Conservation (phyloP, 2,113 vertebrate genomes). For the Lasiurus cinereus region DNA sequence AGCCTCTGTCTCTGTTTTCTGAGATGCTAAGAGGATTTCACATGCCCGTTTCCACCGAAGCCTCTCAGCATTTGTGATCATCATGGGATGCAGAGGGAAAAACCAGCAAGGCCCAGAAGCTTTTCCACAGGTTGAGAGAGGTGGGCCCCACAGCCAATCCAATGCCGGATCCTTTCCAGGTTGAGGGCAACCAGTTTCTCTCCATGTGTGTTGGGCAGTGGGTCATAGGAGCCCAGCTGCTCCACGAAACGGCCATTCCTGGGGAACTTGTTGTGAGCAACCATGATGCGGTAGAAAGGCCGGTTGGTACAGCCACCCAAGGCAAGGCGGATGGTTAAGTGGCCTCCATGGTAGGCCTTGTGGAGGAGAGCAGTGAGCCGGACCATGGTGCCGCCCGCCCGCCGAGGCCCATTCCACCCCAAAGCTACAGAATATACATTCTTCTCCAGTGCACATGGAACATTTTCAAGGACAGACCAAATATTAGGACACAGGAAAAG, state of each 20-base stretch:
- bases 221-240: conserved; percentile 95
- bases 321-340: conserved; percentile 92
- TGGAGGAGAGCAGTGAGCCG: conserved; percentile 88
- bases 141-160: conserved; percentile 95
- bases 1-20: conserved; percentile 63
- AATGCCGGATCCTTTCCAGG: conserved; percentile 92
- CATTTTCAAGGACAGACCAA: too few species aligned
- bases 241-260: conserved; percentile 94
- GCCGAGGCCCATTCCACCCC: too few species aligned
- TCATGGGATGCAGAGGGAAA: conserved; percentile 88
- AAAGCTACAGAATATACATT: too few species aligned
- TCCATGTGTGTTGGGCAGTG: conserved; percentile 92
- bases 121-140: conserved; percentile 93
- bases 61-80: conserved; percentile 84
- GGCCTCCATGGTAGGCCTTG: conserved; percentile 89
- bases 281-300: conserved; percentile 95
- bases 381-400: too few species aligned
- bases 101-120: conserved; percentile 90
- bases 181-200: conserved; percentile 95
- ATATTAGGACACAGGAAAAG: too few species aligned
- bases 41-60: conserved; percentile 69
- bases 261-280: conserved; percentile 92
- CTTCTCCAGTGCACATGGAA: too few species aligned
- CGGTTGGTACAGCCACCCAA: conserved; percentile 94
- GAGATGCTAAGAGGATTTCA: conserved; percentile 56